phyloP scores from a whole-genome alignment of 2,888 invertebrate genomes.

The Microchrysa polita region DNA sequence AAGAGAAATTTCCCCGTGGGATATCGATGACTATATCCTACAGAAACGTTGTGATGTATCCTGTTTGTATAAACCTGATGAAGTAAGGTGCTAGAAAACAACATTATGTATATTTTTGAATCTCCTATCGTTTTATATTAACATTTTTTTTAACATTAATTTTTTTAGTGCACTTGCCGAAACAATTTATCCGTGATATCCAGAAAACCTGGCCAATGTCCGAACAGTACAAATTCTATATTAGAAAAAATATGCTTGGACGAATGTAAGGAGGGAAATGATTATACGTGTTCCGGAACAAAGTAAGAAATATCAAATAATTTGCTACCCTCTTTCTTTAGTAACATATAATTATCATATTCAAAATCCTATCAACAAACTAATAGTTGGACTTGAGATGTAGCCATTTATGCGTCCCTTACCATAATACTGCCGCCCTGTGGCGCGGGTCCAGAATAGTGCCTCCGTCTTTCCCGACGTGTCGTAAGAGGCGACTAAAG shows the following conservation, averaged over 20 bases:
- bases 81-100: too few species aligned
- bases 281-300: constrained; percentile 75
- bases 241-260: constrained; percentile 57
- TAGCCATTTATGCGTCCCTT: too few species aligned
- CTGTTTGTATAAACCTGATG: neutral
- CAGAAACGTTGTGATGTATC: constrained; percentile 26
- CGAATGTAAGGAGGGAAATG: constrained; percentile 61
- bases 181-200: constrained; percentile 55
- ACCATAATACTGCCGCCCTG: too few species aligned
- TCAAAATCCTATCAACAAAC: too few species aligned
- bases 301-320: constrained; percentile 66
- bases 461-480: too few species aligned
- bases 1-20: constrained; percentile 13
- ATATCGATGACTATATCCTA: constrained; percentile 39
- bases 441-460: too few species aligned
- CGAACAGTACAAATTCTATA: constrained; percentile 53
- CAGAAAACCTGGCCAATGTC: constrained; percentile 59
- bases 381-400: too few species aligned
- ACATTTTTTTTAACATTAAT: neutral
- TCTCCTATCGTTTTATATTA: neutral
- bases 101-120: too few species aligned
- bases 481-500: too few species aligned
- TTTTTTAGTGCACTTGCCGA: constrained; percentile 51
- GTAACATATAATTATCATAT: too few species aligned
- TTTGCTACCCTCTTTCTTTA: too few species aligned